phyloP scores from a whole-genome alignment of 1,140 invertebrate genomes.

The Heterodera carotae region DNA sequence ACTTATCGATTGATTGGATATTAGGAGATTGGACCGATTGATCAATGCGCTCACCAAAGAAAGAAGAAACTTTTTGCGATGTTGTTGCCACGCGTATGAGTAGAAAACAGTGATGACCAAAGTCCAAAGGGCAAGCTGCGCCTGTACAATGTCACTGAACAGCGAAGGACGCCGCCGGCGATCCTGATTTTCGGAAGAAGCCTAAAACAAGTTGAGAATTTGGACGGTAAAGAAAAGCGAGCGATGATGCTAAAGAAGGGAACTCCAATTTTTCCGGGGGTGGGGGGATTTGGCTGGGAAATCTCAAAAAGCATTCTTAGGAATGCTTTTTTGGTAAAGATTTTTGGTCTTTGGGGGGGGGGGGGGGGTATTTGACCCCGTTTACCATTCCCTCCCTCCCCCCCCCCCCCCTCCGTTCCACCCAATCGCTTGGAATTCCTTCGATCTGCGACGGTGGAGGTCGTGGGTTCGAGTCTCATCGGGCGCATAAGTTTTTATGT shows the following conservation, averaged over 20 bases:
- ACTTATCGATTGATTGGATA: not conserved
- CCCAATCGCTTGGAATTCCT: no score
- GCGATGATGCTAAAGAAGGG: not conserved
- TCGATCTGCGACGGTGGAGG: no score
- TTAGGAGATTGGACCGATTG: no score
- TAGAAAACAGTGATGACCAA: slow-evolving; percentile 46
- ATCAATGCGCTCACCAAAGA: slow-evolving; percentile 48
- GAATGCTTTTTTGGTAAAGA: not conserved
- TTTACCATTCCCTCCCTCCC: no score
- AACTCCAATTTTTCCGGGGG: no score
- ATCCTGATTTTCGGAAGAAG: slow-evolving; percentile 49
- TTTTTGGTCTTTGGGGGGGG: not conserved
- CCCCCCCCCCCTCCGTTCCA: no score
- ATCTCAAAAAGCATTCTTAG: not conserved
- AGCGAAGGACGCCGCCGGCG: slow-evolving; percentile 37
- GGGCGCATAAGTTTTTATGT: no score
- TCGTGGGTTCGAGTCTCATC: no score
- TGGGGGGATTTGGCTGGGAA: no score
- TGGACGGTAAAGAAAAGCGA: not conserved
- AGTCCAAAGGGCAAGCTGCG: slow-evolving; percentile 54
- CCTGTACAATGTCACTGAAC: slow-evolving; percentile 50
- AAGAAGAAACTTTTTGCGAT: slow-evolving; percentile 54
- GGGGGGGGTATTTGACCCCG: no score
- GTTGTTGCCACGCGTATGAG: slow-evolving; percentile 54
- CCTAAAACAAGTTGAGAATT: slow-evolving; percentile 42